These are phyloP conservation scores for Pteronura brasiliensis DNA, from an alignment of 2,113 vertebrate species.

Conservation along the genomic window DNA sequence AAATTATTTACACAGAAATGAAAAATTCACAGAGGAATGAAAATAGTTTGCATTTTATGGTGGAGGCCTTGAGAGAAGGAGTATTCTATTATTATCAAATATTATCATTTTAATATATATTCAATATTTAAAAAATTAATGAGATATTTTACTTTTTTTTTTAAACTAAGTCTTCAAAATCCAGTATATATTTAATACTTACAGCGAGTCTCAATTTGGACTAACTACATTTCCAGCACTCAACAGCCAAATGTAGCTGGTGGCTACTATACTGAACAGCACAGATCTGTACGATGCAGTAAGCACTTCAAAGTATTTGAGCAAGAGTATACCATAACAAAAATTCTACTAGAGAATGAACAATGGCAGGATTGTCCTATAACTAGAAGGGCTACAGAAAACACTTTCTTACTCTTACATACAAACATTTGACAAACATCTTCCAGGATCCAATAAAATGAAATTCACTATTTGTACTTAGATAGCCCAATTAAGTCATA, in stretches of 20 bases:
- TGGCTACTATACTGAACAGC: neutral
- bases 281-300: neutral
- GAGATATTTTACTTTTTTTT: neutral
- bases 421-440: neutral
- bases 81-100: neutral
- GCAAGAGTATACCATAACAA: neutral
- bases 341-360: neutral
- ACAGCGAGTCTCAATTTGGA: neutral
- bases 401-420: neutral
- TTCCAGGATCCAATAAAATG: neutral
- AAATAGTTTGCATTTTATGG: neutral
- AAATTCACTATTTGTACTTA: neutral
- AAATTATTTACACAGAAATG: neutral
- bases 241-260: neutral
- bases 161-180: constrained; percentile 10
- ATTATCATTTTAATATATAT: neutral
- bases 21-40: neutral
- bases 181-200: neutral
- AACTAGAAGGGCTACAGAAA: neutral
- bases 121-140: neutral
- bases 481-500: neutral
- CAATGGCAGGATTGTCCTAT: neutral
- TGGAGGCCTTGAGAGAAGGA: neutral
- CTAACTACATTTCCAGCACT: neutral
- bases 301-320: neutral